Base-by-base conservation (phyloP, 2,888 invertebrate species). In the Thymelicus acteon region DNA sequence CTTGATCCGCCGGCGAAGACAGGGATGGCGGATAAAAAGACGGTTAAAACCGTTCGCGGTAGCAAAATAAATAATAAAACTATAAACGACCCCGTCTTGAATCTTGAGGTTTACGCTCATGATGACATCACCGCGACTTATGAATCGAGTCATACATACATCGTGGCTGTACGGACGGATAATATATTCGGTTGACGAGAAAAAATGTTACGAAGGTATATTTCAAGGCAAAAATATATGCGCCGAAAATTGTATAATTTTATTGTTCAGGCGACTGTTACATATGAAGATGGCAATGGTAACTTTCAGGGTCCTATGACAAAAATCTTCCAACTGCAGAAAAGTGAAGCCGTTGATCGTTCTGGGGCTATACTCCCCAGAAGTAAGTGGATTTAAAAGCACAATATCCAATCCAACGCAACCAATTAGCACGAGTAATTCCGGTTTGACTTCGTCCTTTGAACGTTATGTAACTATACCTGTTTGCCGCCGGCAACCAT, bases 401-500 rank as follows among this genome's bases (percentile, higher is more conserved):
- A 48, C 48, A 24, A 48, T 60, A 64, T 60, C 58, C 64, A 60
- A 64, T 60, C 58, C 64, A 60, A 48, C 40, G 58, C 49, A 70
- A 47, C 48, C 10, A 49, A 60, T 15, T 24, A 49, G 64, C 48
- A 39, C 63, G 12, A 12, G 24, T 39, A 39, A 62, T n/a, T 60
- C 44, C 58, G 48, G 49, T 58, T 48, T 58, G 49, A 73, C 73
- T 75, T 79, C 73, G 79, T 80, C 78, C 79, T 79, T 78, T 77
- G 76, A 75, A 77, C 75, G 71, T 82, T 79, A 79, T 73, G 73
- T 79, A 81, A 80, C 72, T 64, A 68, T 87, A 94, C 94, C 94
- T 94, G 94, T 87, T 94, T 94, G 77, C 94, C 94, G 84, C 94
- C 94, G 82, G 94, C 94, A 75, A 94, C 94, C 94, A 94, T 94